These are phyloP conservation scores for Euzetes globulus DNA, from an alignment of 2,888 invertebrate genomes.

Conservation along the genomic window DNA sequence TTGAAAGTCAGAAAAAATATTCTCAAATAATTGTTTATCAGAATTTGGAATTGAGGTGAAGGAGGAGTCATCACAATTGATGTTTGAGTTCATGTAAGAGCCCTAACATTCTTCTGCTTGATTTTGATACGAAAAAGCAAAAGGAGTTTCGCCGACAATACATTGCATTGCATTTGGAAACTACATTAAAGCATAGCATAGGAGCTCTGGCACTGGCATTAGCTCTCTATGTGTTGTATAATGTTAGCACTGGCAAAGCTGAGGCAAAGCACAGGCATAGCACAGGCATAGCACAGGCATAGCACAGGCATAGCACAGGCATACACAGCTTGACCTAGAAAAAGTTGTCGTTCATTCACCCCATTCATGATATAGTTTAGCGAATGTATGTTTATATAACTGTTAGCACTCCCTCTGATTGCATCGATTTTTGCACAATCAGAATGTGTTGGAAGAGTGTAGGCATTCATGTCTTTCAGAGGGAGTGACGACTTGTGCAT, in stretches of 20 bases:
- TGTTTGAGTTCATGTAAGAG: neutral
- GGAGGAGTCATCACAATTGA: neutral
- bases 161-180: neutral
- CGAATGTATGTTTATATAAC: neutral
- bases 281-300: neutral
- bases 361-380: conserved; percentile 22
- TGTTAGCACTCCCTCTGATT: conserved; percentile 12
- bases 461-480: neutral
- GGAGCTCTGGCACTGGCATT: no score
- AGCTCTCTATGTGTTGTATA: no score
- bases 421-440: neutral
- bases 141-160: conserved; percentile 1
- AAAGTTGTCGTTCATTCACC: conserved; percentile 22
- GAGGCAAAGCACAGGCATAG: no score
- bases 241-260: no score
- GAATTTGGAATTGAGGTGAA: conserved; percentile 9
- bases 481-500: neutral
- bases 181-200: no score
- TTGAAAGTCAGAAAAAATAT: neutral
- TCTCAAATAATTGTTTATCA: neutral
- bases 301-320: neutral
- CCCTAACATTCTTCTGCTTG: neutral
- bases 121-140: neutral
- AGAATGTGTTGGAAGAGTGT: neutral
- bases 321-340: conserved; percentile 23